Percentiles rank a stretch among this genome's conserved stretches.
Evolutionary conservation across 2,888 invertebrate species (phyloP).

Genomic region (Eristalis intricaria): DNA sequence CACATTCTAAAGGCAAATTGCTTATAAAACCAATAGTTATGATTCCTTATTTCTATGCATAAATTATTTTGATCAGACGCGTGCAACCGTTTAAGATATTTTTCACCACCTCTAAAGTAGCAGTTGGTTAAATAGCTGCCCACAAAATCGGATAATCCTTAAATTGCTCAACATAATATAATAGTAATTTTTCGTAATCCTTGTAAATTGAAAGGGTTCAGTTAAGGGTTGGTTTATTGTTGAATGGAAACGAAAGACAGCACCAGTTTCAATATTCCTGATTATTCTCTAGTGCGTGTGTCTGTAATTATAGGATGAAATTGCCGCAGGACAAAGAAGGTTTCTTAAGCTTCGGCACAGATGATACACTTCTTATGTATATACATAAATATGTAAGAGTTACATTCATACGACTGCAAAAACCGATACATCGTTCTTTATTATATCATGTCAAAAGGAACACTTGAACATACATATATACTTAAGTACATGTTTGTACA

Average conservation of each 20-base stretch:
- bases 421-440: not conserved
- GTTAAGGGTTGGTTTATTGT: not conserved
- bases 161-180: slow-evolving; percentile 23
- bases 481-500: too few species aligned
- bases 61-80: too few species aligned
- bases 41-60: too few species aligned
- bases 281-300: slow-evolving; percentile 14
- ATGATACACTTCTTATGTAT: not conserved
- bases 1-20: too few species aligned
- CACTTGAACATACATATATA: not conserved
- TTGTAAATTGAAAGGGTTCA: slow-evolving; percentile 34
- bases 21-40: too few species aligned
- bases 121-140: slow-evolving; percentile 6
- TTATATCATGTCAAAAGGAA: not conserved
- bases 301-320: slow-evolving; percentile 41
- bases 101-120: not conserved
- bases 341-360: not conserved
- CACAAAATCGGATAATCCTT: slow-evolving; percentile 35
- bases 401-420: not conserved
- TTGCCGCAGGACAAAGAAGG: not conserved
- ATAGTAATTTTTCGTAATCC: slow-evolving; percentile 17
- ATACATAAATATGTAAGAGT: not conserved
- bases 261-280: slow-evolving; percentile 2
- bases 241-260: not conserved
- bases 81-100: not conserved